Evolutionary conservation across 2,113 vertebrate genomes (phyloP).

Genomic region (Panthera uncia): DNA sequence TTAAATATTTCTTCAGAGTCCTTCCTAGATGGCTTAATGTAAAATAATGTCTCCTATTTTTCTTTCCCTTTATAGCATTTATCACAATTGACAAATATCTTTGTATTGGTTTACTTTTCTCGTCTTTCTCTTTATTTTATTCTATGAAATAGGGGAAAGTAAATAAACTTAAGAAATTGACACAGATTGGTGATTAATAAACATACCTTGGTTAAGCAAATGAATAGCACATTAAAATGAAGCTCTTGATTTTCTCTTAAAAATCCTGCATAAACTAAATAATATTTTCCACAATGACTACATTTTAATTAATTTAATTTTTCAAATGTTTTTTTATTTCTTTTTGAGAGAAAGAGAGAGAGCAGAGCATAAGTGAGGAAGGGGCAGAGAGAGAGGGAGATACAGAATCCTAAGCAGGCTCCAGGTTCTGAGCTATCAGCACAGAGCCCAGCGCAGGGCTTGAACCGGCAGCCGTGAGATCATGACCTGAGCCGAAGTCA

Average conservation of each 20-base stretch:
- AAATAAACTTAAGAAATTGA: neutral
- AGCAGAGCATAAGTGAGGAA: no score
- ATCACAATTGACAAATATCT: neutral
- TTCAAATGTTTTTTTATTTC: no score
- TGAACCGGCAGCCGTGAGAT: no score
- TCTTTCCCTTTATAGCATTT: neutral
- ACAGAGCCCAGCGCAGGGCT: no score
- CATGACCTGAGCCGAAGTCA: no score
- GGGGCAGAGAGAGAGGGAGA: no score
- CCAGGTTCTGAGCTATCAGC: no score
- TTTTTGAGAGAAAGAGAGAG: no score
- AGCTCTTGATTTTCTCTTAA: neutral
- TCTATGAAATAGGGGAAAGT: neutral
- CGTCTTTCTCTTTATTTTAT: neutral
- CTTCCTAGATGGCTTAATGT: neutral
- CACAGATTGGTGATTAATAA: neutral
- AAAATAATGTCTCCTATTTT: neutral
- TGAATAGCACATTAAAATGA: neutral
- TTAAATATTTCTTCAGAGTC: neutral
- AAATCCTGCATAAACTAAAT: neutral
- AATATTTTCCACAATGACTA: neutral
- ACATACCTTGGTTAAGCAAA: neutral
- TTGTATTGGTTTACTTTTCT: neutral
- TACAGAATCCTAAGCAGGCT: no score
- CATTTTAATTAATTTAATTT: neutral